Conservation (phyloP, 2,113 vertebrate genomes). For the Pterocles orientalis region DNA sequence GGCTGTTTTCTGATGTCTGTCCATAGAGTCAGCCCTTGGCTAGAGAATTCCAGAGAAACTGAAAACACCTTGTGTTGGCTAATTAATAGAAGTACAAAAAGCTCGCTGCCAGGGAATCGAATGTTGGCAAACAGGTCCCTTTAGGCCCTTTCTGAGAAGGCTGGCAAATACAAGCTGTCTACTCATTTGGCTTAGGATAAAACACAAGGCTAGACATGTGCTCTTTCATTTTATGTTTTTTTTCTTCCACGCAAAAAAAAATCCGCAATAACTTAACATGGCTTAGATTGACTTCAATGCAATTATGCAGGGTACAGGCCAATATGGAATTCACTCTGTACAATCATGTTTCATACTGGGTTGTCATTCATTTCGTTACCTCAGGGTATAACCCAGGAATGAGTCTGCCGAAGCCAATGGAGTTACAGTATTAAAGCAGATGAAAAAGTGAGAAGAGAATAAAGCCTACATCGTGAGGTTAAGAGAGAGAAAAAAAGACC, state of each 20-base stretch:
- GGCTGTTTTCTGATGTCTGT: not conserved
- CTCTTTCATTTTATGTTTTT: not conserved
- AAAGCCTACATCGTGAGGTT: not conserved
- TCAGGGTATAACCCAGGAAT: not conserved
- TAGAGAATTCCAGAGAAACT: not conserved
- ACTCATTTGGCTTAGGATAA: slow-evolving; percentile 21
- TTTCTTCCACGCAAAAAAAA: not conserved
- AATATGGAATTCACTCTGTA: slow-evolving; percentile 7
- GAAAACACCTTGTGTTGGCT: slow-evolving; percentile 5
- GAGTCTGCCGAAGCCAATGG: not conserved
- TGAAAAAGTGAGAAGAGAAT: not conserved
- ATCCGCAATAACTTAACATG: not conserved
- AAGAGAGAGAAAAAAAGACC: not conserved
- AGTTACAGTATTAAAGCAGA: not conserved
- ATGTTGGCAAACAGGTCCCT: slow-evolving; percentile 47
- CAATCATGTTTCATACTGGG: not conserved
- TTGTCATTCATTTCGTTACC: not conserved
- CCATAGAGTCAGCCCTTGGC: slow-evolving; percentile 3
- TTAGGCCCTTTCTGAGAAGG: slow-evolving; percentile 23
- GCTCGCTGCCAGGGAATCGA: slow-evolving; percentile 30
- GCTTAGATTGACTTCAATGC: not conserved
- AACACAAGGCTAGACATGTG: not conserved
- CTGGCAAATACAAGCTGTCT: slow-evolving; percentile 49
- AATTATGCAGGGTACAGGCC: not conserved
- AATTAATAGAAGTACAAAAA: slow-evolving; percentile 37